A percentile compares a stretch with the other conserved stretches of the same genome.
Conservation (phyloP, 1,140 invertebrate species). For the Ips typographus region DNA sequence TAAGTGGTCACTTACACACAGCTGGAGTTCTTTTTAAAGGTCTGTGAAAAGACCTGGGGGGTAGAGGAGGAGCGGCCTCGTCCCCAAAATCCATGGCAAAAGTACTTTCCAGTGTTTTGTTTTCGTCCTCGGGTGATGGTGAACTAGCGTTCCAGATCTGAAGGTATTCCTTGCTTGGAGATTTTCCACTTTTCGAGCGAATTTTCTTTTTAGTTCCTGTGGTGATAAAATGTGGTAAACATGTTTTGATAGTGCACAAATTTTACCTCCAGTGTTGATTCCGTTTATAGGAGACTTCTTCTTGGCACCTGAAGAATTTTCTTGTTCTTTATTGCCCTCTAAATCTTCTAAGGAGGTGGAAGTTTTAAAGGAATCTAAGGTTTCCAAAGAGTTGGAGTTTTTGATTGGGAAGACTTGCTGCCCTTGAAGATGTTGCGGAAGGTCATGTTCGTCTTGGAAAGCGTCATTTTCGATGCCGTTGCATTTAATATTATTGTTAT, state of each 20-base stretch:
- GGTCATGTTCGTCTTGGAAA: slow-evolving; percentile 46
- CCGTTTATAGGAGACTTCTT: slow-evolving; percentile 44
- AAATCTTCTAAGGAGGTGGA: slow-evolving; percentile 48
- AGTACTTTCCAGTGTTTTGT: slow-evolving; percentile 53
- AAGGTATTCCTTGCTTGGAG: slow-evolving; percentile 61
- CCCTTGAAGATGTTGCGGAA: slow-evolving; percentile 19
- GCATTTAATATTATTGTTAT: slow-evolving; percentile 42
- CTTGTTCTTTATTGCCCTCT: slow-evolving; percentile 36
- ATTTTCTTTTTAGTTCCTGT: slow-evolving; percentile 51
- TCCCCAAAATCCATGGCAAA: slow-evolving; percentile 43
- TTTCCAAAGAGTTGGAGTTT: slow-evolving; percentile 47
- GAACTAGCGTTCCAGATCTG: slow-evolving; percentile 63
- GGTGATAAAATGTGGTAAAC: slow-evolving; percentile 28
- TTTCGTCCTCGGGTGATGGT: slow-evolving; percentile 53
- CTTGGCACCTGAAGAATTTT: slow-evolving; percentile 42
- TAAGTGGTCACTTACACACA: slow-evolving; percentile 47
- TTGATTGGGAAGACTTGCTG: slow-evolving; percentile 32
- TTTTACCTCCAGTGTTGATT: slow-evolving; percentile 27
- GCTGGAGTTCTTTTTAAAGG: slow-evolving; percentile 65
- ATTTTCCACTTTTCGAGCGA: slow-evolving; percentile 49
- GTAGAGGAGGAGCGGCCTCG: slow-evolving; percentile 56
- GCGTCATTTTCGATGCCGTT: slow-evolving; percentile 49
- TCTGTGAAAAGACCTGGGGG: slow-evolving; percentile 58
- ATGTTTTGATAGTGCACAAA: background rate
- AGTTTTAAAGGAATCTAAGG: slow-evolving; percentile 43